Conservation (phyloP, 2,797 vertebrate genomes). For the Sebastes trivittatus region DNA sequence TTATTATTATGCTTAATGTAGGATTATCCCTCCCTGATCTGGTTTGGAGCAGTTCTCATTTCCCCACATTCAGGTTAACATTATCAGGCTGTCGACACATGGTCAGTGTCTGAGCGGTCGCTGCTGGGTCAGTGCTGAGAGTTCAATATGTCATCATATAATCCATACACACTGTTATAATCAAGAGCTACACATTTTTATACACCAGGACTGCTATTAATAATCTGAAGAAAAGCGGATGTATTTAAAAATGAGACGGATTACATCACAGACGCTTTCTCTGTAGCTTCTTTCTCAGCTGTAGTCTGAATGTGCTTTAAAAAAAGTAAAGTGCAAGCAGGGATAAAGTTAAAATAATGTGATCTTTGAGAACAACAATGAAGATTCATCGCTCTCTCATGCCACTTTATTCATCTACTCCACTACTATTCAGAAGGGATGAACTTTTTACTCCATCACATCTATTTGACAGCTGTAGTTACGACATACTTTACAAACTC, state of each 20-base stretch:
- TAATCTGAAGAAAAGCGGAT: neutral
- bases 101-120: neutral
- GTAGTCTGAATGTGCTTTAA: neutral
- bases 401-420: neutral
- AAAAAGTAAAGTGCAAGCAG: neutral
- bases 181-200: neutral
- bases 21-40: constrained; percentile 31
- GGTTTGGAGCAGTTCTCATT: neutral
- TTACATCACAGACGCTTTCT: neutral
- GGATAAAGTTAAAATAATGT: neutral
- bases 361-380: neutral
- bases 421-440: neutral
- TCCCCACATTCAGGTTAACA: neutral
- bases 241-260: neutral
- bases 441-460: neutral
- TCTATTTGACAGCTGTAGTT: neutral
- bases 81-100: neutral
- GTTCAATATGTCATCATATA: neutral
- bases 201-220: neutral
- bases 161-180: neutral
- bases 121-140: neutral
- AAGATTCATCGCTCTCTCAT: neutral
- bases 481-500: neutral
- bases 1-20: neutral
- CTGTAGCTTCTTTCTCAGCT: neutral